Percentiles rank a stretch among this genome's conserved stretches.
phyloP scores from a whole-genome alignment of 2,113 vertebrate genomes.

The Entomyzon cyanotis region DNA sequence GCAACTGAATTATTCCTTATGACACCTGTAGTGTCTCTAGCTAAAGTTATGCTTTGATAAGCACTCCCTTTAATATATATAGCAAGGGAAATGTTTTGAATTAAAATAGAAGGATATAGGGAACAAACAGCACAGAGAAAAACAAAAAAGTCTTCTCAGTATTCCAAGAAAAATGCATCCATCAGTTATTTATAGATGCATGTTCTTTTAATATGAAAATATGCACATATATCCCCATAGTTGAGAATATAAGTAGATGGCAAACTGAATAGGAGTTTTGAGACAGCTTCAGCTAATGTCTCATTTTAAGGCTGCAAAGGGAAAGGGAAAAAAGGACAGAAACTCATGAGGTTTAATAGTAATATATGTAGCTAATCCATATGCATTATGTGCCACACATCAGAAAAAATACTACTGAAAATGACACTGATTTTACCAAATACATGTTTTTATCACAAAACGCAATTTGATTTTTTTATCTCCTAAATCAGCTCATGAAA shows the following conservation, averaged over 20 bases:
- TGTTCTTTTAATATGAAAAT: background rate
- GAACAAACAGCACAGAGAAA: background rate
- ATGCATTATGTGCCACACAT: background rate
- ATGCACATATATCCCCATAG: background rate
- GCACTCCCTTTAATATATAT: background rate
- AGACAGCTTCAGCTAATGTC: background rate
- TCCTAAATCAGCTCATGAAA: background rate
- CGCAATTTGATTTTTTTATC: background rate
- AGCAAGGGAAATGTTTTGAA: background rate
- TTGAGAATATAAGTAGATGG: background rate
- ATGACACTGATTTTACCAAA: background rate
- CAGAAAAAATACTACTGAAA: background rate
- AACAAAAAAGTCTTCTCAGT: background rate
- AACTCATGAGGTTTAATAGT: background rate
- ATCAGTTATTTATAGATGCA: background rate
- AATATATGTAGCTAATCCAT: background rate
- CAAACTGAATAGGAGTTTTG: background rate
- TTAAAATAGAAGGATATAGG: background rate
- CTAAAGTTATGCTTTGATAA: constrained; percentile 9
- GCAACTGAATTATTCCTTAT: background rate
- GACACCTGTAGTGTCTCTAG: background rate
- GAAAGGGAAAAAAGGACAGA: background rate
- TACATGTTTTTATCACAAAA: background rate
- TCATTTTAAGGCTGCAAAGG: background rate
- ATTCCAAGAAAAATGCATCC: background rate